Conservation (phyloP, 2,113 vertebrate species). For the Salvelinus sp. region DNA sequence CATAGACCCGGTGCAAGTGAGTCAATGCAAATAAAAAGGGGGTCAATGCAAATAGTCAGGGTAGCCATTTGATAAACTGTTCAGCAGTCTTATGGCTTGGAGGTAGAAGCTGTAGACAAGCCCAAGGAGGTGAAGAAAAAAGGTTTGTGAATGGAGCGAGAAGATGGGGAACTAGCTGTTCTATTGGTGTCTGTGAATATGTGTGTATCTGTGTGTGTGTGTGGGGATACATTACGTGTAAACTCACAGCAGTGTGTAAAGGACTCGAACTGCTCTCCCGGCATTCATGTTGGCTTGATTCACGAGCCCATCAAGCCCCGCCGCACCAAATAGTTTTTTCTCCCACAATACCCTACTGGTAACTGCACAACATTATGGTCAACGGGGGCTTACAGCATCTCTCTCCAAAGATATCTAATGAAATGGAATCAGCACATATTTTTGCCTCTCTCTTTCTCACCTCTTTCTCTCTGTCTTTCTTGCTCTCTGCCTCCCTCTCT, state of each 20-base stretch:
- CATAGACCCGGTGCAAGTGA: too few relatives aligned
- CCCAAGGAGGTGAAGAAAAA: conserved; percentile 10
- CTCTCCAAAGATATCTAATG: conserved; percentile 55
- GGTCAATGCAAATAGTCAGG: too few relatives aligned
- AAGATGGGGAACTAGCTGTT: not conserved
- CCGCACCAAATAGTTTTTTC: conserved; percentile 57
- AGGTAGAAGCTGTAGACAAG: too few relatives aligned
- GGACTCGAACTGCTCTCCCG: not conserved
- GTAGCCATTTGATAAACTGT: too few relatives aligned
- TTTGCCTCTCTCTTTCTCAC: conserved; percentile 4
- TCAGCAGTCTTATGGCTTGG: not conserved
- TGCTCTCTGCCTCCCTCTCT: conserved; percentile 3
- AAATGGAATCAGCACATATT: conserved; percentile 16
- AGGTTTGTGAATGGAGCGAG: conserved; percentile 28
- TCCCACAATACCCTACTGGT: conserved; percentile 57
- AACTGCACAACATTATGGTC: conserved; percentile 50
- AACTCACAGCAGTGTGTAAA: conserved; percentile 44
- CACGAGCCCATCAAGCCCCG: conserved; percentile 64
- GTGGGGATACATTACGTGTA: conserved; percentile 43
- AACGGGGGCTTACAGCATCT: conserved; percentile 41
- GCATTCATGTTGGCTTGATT: conserved; percentile 43
- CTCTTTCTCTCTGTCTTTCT: conserved; percentile 2
- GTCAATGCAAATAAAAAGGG: too few relatives aligned
- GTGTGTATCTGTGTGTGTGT: not conserved
- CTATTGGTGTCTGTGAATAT: not conserved